Conservation (phyloP, 2,888 invertebrate genomes). For the Sinodicranocentrus sp. region DNA sequence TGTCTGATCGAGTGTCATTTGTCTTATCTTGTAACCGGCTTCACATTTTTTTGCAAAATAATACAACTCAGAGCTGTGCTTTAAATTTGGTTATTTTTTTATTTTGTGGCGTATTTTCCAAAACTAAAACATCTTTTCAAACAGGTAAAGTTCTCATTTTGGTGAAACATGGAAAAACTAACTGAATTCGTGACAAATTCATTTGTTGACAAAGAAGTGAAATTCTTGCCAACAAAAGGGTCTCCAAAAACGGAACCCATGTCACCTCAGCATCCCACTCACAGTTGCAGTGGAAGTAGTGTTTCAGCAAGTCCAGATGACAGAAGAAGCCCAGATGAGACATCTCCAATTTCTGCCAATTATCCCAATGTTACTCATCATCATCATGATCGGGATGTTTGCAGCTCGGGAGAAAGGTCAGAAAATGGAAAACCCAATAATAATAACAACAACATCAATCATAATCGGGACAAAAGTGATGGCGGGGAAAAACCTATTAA, state of each 20-base stretch:
- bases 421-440: conserved; percentile 19
- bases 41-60: too few relatives aligned
- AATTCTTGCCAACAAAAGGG: conserved; percentile 52
- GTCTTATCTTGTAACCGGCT: too few relatives aligned
- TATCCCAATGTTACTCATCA: conserved; percentile 1
- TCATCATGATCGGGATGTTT: not conserved
- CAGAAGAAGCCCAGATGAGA: conserved; percentile 28
- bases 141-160: too few relatives aligned
- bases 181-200: conserved; percentile 94
- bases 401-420: not conserved
- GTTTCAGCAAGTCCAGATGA: conserved; percentile 30
- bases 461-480: conserved; percentile 24
- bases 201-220: conserved; percentile 81
- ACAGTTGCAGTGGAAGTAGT: conserved; percentile 42
- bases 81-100: too few relatives aligned
- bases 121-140: too few relatives aligned
- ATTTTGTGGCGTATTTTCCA: too few relatives aligned
- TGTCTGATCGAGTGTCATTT: too few relatives aligned
- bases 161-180: conserved; percentile 87
- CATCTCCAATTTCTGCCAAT: not conserved
- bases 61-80: too few relatives aligned
- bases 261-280: conserved; percentile 60
- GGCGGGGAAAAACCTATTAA: conserved; percentile 39
- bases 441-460: conserved; percentile 41
- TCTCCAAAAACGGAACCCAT: conserved; percentile 72